A percentile compares a stretch with the other conserved stretches of the same genome.
Conservation (phyloP, 2,888 invertebrate genomes). For the Calliphora vomitoria region DNA sequence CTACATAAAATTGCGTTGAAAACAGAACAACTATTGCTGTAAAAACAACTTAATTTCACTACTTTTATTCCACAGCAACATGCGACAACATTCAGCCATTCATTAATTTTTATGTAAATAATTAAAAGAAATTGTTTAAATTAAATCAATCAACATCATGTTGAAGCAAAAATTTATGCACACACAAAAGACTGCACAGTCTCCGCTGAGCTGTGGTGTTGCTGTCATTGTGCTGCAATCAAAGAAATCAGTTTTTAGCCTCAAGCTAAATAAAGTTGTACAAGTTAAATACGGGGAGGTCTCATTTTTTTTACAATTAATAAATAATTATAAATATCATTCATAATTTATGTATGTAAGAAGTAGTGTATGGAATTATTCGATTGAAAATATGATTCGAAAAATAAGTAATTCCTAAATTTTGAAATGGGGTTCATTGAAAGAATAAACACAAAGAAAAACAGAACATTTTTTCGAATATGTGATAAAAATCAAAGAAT, state of each 20-base stretch:
- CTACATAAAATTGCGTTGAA: no score
- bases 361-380: background rate
- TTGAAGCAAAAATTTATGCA: background rate
- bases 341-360: no score
- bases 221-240: background rate
- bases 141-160: conserved; percentile 17
- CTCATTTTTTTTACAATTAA: background rate
- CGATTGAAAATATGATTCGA: background rate
- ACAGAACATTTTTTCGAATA: no score
- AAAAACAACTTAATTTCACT: background rate
- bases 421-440: no score
- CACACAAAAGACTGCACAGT: background rate
- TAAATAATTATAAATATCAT: background rate
- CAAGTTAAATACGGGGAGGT: background rate
- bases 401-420: no score
- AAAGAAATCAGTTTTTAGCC: background rate
- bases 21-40: no score
- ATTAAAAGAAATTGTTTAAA: conserved; percentile 31
- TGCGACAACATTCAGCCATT: background rate
- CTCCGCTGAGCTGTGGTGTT: background rate
- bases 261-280: conserved; percentile 34
- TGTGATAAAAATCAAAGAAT: no score
- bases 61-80: background rate
- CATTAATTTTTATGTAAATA: conserved; percentile 26
- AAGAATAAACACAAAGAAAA: no score